Conservation (phyloP, 2,113 vertebrate species). For the Equus quagga region DNA sequence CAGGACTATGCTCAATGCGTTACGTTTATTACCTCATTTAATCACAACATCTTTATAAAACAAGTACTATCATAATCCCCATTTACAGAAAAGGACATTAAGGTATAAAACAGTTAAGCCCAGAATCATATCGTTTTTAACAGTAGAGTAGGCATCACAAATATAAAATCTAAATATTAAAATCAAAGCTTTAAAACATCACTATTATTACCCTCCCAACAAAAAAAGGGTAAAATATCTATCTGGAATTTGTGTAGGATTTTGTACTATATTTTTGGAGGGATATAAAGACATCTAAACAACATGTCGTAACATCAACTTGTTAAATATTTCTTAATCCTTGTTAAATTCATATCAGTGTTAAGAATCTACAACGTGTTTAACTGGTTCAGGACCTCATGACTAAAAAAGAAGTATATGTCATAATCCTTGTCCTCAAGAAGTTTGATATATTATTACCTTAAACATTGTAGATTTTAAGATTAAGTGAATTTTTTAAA, state of each 20-base stretch:
- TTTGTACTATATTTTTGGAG: background rate
- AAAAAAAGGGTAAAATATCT: background rate
- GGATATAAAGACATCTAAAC: background rate
- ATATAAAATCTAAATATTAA: constrained; percentile 53
- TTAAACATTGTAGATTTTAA: background rate
- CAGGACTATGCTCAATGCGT: background rate
- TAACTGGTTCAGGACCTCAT: background rate
- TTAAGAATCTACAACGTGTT: background rate
- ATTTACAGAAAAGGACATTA: background rate
- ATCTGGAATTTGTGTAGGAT: constrained; percentile 6
- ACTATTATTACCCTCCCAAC: background rate
- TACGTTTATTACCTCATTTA: constrained; percentile 4
- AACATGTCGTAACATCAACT: background rate
- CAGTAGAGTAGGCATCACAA: background rate
- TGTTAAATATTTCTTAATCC: background rate
- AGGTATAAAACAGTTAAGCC: background rate
- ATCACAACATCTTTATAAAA: constrained; percentile 40
- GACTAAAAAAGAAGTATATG: background rate
- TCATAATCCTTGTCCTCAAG: background rate
- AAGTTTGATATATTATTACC: background rate
- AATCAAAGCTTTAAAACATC: constrained; percentile 38
- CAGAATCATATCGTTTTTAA: background rate
- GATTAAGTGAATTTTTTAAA: constrained; percentile 15
- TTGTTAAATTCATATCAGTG: constrained; percentile 55
- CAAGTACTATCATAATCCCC: background rate